Evolutionary conservation across 2,113 vertebrate genomes (phyloP).

Genomic region (Nyctereutes procyonoides): DNA sequence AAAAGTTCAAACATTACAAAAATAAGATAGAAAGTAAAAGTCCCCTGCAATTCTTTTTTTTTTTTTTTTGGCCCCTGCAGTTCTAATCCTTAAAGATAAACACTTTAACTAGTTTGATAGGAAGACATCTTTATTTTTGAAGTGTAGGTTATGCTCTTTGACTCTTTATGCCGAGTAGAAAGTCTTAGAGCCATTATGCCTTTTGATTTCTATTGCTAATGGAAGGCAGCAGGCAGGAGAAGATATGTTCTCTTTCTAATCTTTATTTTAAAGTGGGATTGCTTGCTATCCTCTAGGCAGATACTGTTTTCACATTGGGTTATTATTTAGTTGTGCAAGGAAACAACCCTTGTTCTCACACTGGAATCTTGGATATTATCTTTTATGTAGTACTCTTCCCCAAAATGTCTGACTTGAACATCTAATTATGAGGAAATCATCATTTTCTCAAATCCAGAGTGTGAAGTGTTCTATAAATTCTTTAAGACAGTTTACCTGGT

Average conservation of each 20-base stretch:
- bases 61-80: neutral
- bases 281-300: neutral
- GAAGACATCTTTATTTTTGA: constrained; percentile 46
- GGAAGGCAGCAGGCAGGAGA: neutral
- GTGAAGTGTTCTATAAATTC: neutral
- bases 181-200: neutral
- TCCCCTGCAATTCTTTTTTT: neutral
- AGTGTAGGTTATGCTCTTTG: constrained; percentile 7
- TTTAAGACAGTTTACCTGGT: neutral
- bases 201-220: constrained; percentile 7
- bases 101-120: neutral
- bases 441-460: neutral
- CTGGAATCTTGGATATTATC: neutral
- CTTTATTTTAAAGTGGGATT: neutral
- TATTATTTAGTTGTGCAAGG: neutral
- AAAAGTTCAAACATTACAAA: constrained; percentile 20
- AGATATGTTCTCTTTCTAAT: constrained; percentile 7
- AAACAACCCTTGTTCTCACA: neutral
- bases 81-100: neutral
- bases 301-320: neutral
- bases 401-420: neutral
- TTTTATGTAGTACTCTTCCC: neutral
- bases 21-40: neutral
- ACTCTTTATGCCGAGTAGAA: constrained; percentile 30
- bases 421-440: too few relatives aligned